Percentiles rank a stretch among this genome's conserved stretches.
Evolutionary conservation across 2,113 vertebrate species (phyloP).

Genomic region (Oriolus oriolus): DNA sequence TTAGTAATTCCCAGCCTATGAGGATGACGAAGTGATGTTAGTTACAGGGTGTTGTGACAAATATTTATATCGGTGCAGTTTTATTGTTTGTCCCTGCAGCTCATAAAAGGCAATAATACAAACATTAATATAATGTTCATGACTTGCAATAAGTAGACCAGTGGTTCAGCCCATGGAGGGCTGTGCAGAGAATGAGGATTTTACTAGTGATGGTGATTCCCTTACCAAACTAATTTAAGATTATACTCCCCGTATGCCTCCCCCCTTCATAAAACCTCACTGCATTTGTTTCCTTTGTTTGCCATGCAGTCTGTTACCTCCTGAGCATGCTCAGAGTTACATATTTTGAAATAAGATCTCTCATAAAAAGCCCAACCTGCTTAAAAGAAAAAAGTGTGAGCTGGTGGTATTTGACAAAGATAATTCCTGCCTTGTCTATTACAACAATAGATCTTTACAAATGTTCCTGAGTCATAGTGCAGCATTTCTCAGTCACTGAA

Average conservation of each 20-base stretch:
- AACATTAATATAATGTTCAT: neutral
- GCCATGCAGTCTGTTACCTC: neutral
- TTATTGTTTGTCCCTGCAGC: neutral
- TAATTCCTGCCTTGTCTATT: neutral
- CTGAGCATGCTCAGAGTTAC: neutral
- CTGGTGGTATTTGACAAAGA: neutral
- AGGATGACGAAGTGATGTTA: neutral
- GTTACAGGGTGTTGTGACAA: neutral
- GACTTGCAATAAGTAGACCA: neutral
- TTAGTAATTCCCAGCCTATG: neutral
- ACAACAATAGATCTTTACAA: neutral
- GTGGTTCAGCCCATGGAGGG: neutral
- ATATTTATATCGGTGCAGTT: neutral
- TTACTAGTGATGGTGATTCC: neutral
- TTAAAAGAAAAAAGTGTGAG: neutral
- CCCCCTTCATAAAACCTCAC: neutral
- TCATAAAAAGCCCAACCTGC: neutral
- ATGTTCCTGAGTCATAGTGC: neutral
- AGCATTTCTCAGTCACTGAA: neutral
- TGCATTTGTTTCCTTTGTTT: neutral
- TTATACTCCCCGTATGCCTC: neutral
- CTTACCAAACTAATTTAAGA: neutral
- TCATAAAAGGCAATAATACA: neutral
- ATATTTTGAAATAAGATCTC: neutral
- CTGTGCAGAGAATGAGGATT: neutral